phyloP scores from a whole-genome alignment of 2,797 vertebrate species.

The Cottoperca gobio region DNA sequence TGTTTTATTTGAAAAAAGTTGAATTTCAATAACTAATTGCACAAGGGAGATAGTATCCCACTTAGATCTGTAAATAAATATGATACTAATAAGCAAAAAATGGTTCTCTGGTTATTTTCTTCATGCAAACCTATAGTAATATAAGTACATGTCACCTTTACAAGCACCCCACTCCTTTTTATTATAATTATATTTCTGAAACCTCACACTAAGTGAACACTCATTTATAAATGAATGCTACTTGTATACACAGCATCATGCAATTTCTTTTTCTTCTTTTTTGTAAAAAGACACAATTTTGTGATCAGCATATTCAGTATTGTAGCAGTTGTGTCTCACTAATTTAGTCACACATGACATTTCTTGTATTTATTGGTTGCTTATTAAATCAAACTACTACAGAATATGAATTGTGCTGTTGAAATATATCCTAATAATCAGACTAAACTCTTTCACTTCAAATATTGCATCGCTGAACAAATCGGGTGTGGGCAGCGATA shows the following conservation, averaged over 20 bases:
- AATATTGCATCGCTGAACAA: background rate
- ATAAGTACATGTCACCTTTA: no score
- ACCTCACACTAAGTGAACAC: background rate
- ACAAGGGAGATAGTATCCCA: conserved; percentile 71
- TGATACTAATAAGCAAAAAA: conserved; percentile 43
- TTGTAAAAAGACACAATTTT: background rate
- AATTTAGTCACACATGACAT: background rate
- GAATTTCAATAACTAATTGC: conserved; percentile 68
- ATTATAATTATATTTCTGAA: background rate
- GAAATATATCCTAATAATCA: background rate
- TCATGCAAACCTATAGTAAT: background rate
- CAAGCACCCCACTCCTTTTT: background rate
- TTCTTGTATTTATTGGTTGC: background rate
- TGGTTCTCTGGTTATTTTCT: background rate
- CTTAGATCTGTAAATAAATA: conserved; percentile 77
- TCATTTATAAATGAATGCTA: background rate
- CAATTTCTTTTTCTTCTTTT: no score
- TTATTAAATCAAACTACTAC: background rate
- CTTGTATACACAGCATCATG: background rate
- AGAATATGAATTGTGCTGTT: background rate
- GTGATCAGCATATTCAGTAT: background rate
- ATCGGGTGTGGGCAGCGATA: background rate
- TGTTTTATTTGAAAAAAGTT: conserved; percentile 51
- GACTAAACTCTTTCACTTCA: background rate
- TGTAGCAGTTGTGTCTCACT: background rate